phyloP scores from a whole-genome alignment of 2,888 invertebrate genomes.

The Alcis repandata region DNA sequence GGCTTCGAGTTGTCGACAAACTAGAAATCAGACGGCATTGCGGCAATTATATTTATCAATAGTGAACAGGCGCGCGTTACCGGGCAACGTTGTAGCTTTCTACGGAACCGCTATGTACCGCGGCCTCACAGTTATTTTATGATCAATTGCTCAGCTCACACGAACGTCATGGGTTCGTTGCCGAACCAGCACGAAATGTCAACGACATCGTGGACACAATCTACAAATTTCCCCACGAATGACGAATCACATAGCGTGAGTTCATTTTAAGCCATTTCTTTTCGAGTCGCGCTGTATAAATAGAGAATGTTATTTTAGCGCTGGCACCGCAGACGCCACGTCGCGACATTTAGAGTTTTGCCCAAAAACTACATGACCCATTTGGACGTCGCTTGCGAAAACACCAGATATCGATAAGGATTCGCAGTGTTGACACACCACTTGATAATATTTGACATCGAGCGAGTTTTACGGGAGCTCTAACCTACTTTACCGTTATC shows the following conservation, averaged over 20 bases:
- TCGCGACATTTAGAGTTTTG: slow-evolving; percentile 60
- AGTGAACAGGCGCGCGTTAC: slow-evolving; percentile 53
- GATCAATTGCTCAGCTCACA: slow-evolving; percentile 50
- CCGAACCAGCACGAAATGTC: slow-evolving; percentile 73
- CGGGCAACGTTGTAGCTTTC: slow-evolving; percentile 50
- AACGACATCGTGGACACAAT: slow-evolving; percentile 75
- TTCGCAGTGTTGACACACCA: slow-evolving; percentile 77
- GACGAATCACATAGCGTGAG: slow-evolving; percentile 80
- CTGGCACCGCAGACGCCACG: slow-evolving; percentile 65
- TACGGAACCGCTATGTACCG: slow-evolving; percentile 50
- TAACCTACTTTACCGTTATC: slow-evolving; percentile 81
- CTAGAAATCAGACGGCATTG: slow-evolving; percentile 59
- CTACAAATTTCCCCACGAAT: slow-evolving; percentile 71
- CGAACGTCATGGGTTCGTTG: slow-evolving; percentile 51
- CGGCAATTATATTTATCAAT: slow-evolving; percentile 55
- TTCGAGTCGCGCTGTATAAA: slow-evolving; percentile 63
- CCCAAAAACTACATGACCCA: slow-evolving; percentile 76
- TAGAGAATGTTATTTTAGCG: slow-evolving; percentile 64
- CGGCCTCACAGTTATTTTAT: slow-evolving; percentile 58
- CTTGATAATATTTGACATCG: slow-evolving; percentile 82
- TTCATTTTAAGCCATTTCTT: slow-evolving; percentile 66
- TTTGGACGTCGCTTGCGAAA: slow-evolving; percentile 73
- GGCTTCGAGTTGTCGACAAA: slow-evolving; percentile 62
- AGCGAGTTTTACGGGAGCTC: slow-evolving; percentile 76
- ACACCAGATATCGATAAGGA: slow-evolving; percentile 74